Evolutionary conservation across 2,888 invertebrate species (phyloP).

Genomic region (Argyresthia goedartella): DNA sequence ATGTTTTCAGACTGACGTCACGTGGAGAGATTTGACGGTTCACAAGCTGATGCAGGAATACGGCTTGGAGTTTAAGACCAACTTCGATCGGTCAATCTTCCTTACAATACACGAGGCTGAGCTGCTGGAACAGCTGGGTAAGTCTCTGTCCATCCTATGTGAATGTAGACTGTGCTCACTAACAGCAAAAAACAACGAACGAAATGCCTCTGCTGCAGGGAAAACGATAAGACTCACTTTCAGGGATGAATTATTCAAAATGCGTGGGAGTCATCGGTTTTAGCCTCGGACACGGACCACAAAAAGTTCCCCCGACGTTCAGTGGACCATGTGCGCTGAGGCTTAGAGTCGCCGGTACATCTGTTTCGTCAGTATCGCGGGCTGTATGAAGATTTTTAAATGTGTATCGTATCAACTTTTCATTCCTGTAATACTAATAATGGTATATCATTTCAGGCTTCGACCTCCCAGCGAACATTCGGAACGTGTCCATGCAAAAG

Average conservation of each 20-base stretch:
- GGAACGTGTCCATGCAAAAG: constrained; percentile 73
- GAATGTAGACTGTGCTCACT: too few relatives aligned
- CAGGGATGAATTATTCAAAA: neutral
- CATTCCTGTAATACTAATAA: too few relatives aligned
- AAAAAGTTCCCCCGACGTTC: too few relatives aligned
- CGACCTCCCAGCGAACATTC: constrained; percentile 55
- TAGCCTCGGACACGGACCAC: too few relatives aligned
- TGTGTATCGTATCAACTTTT: too few relatives aligned
- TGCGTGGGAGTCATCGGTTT: too few relatives aligned
- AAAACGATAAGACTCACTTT: neutral
- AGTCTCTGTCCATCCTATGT: neutral
- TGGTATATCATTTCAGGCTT: constrained; percentile 25
- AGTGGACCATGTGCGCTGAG: too few relatives aligned
- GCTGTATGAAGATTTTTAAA: too few relatives aligned
- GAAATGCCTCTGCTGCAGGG: neutral
- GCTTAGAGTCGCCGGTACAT: too few relatives aligned
- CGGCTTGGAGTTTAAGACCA: constrained; percentile 74
- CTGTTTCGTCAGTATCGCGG: too few relatives aligned
- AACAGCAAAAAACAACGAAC: too few relatives aligned
- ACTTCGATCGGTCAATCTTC: constrained; percentile 76
- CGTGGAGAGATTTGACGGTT: constrained; percentile 81
- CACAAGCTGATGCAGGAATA: constrained; percentile 77
- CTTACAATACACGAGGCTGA: constrained; percentile 80
- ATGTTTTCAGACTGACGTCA: constrained; percentile 47
- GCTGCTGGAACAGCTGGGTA: constrained; percentile 79